These are phyloP conservation scores for Cranoglanis bouderius DNA, from an alignment of 2,113 vertebrate genomes.

Conservation along the genomic window DNA sequence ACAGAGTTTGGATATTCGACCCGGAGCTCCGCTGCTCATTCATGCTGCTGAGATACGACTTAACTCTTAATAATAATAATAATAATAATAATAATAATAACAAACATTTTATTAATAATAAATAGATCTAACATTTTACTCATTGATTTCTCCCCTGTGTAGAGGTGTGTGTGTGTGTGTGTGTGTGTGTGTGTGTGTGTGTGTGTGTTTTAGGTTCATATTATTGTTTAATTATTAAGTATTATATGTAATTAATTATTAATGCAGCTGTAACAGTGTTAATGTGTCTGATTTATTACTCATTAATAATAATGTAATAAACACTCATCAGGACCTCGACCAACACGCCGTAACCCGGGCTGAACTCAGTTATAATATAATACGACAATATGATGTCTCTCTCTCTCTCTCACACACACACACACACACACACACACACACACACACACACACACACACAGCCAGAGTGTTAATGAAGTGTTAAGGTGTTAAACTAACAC, in stretches of 20 bases:
- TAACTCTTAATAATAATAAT: neutral
- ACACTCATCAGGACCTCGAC: no score
- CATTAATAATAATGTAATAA: neutral
- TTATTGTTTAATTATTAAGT: neutral
- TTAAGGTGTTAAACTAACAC: neutral
- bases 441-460: constrained; percentile 1
- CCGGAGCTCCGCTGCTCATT: neutral
- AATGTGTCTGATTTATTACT: neutral
- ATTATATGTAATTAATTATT: neutral
- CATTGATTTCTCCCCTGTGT: neutral
- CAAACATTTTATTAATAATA: neutral
- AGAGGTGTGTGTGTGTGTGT: neutral
- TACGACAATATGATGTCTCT: no score
- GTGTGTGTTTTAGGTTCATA: neutral
- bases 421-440: neutral
- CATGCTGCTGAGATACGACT: neutral
- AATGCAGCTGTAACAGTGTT: neutral
- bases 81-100: neutral
- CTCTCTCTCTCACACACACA: neutral
- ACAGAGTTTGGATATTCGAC: neutral
- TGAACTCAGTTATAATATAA: neutral
- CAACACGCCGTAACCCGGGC: neutral
- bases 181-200: neutral
- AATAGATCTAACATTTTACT: no score
- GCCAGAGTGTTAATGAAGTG: neutral